Evolutionary conservation across 2,888 invertebrate genomes (phyloP).

Genomic region (Rhogogaster chlorosoma): DNA sequence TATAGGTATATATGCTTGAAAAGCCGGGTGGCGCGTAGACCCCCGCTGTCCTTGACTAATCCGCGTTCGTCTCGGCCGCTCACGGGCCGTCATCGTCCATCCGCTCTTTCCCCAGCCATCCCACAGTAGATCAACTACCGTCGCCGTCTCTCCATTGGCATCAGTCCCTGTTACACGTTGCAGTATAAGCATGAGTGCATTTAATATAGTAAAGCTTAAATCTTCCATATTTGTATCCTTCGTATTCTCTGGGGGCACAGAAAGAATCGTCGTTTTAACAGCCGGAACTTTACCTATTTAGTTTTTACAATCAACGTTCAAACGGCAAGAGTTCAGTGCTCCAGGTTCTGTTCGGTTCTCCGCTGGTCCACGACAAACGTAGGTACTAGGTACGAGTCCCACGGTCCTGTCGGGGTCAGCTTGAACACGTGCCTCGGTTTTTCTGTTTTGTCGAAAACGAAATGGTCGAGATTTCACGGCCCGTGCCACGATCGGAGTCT

Average conservation of each 20-base stretch:
- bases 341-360: conserved; percentile 38
- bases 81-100: conserved; percentile 68
- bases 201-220: neutral
- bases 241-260: neutral
- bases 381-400: conserved; percentile 45
- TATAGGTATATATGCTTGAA: conserved; percentile 57
- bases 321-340: conserved; percentile 48
- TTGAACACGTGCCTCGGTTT: conserved; percentile 50
- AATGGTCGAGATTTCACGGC: conserved; percentile 51
- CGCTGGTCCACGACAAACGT: conserved; percentile 37
- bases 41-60: conserved; percentile 74
- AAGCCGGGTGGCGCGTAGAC: conserved; percentile 70
- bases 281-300: conserved; percentile 3
- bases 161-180: conserved; percentile 29
- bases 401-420: conserved; percentile 51
- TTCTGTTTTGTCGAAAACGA: conserved; percentile 52
- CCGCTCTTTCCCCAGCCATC: conserved; percentile 49
- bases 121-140: conserved; percentile 37
- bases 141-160: conserved; percentile 30
- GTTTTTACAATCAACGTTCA: conserved; percentile 29
- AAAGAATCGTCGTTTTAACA: neutral
- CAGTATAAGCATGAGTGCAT: conserved; percentile 20
- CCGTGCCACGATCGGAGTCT: conserved; percentile 40
- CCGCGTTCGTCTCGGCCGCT: conserved; percentile 74
- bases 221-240: neutral